A percentile compares a stretch with the other conserved stretches of the same genome.
These are phyloP conservation scores for Bubalus kerabau DNA, from an alignment of 2,113 vertebrate species.

Conservation along the genomic window DNA sequence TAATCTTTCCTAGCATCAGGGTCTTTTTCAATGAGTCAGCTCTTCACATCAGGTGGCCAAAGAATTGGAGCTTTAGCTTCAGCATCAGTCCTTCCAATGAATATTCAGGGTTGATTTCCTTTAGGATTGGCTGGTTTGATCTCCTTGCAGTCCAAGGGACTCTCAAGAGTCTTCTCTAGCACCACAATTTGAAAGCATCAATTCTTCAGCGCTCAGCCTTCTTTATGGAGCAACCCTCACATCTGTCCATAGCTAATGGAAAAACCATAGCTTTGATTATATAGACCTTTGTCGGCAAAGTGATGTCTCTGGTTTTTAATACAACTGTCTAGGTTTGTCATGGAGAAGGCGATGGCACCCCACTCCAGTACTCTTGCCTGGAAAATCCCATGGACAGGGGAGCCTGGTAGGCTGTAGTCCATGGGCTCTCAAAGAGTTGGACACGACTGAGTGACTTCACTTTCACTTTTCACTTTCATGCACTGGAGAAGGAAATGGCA, in stretches of 20 bases:
- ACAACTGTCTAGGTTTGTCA: background rate
- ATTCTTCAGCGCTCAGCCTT: rapidly evolving
- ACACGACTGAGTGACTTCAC: too few species aligned
- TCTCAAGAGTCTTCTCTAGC: background rate
- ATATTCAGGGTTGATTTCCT: background rate
- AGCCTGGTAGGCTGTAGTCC: too few species aligned
- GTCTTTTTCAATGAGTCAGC: background rate
- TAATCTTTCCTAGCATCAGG: background rate
- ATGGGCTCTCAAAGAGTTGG: rapidly evolving
- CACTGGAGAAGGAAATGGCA: too few species aligned
- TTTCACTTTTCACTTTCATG: too few species aligned
- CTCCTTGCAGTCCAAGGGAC: background rate
- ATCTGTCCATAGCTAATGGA: background rate
- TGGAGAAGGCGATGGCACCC: too few species aligned
- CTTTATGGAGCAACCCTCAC: background rate
- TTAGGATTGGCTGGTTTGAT: background rate
- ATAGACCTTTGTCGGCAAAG: background rate
- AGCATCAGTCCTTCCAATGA: background rate
- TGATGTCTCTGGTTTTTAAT: background rate
- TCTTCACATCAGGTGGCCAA: background rate
- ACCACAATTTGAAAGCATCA: background rate
- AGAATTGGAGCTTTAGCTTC: background rate
- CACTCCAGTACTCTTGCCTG: too few species aligned
- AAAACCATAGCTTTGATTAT: background rate
- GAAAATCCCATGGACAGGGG: too few species aligned